These are phyloP conservation scores for Drosophila kanapiae DNA, from an alignment of 1,140 invertebrate genomes.

Conservation along the genomic window DNA sequence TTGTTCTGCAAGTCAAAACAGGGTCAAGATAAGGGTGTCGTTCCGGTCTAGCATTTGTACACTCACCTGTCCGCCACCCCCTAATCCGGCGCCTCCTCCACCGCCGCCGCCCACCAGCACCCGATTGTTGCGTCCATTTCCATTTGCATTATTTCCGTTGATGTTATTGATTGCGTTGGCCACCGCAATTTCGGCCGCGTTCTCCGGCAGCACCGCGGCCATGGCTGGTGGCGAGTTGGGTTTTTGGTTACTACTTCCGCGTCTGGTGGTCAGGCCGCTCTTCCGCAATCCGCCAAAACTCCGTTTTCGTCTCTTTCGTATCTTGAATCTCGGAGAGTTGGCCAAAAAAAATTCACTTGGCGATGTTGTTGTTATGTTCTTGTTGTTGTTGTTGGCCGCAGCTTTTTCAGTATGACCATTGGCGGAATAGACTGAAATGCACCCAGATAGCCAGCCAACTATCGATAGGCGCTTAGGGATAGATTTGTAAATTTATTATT, in stretches of 20 bases:
- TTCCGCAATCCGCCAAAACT: slow-evolving; percentile 35
- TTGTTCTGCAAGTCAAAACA: slow-evolving; percentile 88
- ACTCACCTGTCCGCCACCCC: slow-evolving; percentile 60
- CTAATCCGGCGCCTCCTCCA: slow-evolving; percentile 28
- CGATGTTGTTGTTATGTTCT: slow-evolving; percentile 26
- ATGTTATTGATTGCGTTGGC: slow-evolving; percentile 78
- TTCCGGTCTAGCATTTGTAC: slow-evolving; percentile 1
- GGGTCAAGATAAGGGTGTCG: slow-evolving; percentile 30
- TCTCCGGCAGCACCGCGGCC: slow-evolving; percentile 46
- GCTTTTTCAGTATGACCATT: neutral
- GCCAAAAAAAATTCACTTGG: slow-evolving; percentile 34
- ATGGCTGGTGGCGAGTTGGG: slow-evolving; percentile 33
- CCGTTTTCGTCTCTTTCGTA: slow-evolving; percentile 21
- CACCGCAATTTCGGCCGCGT: slow-evolving; percentile 66
- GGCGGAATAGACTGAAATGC: neutral
- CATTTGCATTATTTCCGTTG: slow-evolving; percentile 50
- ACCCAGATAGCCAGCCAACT: neutral
- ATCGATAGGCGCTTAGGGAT: neutral
- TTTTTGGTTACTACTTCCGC: slow-evolving; percentile 34
- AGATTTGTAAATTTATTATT: neutral
- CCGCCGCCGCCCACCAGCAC: slow-evolving; percentile 37
- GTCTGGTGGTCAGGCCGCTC: slow-evolving; percentile 28
- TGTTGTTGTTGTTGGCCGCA: slow-evolving; percentile 21
- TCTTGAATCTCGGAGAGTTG: slow-evolving; percentile 36
- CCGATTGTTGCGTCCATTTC: slow-evolving; percentile 67